Base-by-base conservation (phyloP, 1,140 invertebrate genomes). In the Cephus cinctus region DNA sequence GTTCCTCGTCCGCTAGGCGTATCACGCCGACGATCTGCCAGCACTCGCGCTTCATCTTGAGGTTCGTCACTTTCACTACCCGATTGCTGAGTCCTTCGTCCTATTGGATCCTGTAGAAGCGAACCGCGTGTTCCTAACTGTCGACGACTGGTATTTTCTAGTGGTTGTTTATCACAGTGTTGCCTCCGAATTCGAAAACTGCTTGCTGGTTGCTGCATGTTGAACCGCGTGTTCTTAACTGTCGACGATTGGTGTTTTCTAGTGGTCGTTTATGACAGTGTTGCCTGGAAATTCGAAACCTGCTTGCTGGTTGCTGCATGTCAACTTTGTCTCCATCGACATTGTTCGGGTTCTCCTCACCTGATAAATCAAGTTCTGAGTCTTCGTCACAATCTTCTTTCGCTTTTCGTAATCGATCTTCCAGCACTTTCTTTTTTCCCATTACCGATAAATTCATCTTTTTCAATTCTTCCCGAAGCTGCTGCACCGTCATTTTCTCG, bases 391-490 rank as follows among this genome's bases (percentile, higher is more conserved):
- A n/a, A 35, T 35, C 18, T 35, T 35, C 32, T n/a, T n/a, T 35
- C n/a, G 32, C n/a, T 5, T 5, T n/a, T 16, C 32, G 32, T 16
- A 35, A 35, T 35, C 32, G 32, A 5, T 35, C n/a, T n/a, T 5
- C n/a, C n/a, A 35, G n/a, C 12, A n/a, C 32, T n/a, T 35, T 35
- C n/a, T 35, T 35, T 35, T 35, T 35, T n/a, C 32, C 32, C 18
- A 35, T 16, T 35, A 35, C 18, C 32, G 32, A n/a, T 35, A 35
- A 35, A 4, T 35, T 4, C 18, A 14, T 35, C 32, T 35, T 35
- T n/a, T n/a, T n/a, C n/a, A 35, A 4, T n/a, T 35, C 32, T 5
- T 35, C 32, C 18, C 32, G 32, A 4, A 35, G 32, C 32, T 35
- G 32, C 32, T 4, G 32, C 32, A 35, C 32, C 32, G 4, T 35